Evolutionary conservation across 2,113 vertebrate species (phyloP).

Genomic region (Melanerpes aurifrons): DNA sequence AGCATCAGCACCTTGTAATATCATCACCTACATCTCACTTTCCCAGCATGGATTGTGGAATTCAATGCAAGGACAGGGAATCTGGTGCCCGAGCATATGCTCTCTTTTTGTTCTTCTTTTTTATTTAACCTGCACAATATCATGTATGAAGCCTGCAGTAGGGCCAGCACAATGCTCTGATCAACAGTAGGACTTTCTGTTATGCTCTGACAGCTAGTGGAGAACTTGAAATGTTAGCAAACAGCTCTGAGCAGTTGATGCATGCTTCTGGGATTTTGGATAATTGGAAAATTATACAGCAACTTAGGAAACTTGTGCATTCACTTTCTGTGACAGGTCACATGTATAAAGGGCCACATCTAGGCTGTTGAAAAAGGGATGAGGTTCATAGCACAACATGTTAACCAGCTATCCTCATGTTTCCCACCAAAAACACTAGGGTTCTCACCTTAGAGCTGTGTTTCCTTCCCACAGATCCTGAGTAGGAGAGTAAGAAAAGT

Average conservation of each 20-base stretch:
- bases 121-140: background rate
- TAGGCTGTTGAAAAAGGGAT: background rate
- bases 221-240: background rate
- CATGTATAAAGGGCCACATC: background rate
- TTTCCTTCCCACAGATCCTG: background rate
- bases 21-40: background rate
- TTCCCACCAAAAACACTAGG: background rate
- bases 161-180: background rate
- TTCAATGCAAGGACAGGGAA: background rate
- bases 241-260: background rate
- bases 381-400: accelerated
- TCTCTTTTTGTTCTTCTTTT: background rate
- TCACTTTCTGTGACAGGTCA: background rate
- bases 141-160: background rate
- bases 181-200: background rate
- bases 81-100: background rate
- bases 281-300: background rate
- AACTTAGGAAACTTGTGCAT: background rate
- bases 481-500: background rate
- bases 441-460: background rate
- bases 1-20: background rate
- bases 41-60: background rate
- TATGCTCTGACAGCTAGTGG: background rate
- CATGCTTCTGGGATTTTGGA: background rate
- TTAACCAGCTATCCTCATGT: background rate